Base-by-base conservation (phyloP, 2,888 invertebrate genomes). In the Caenorhabditis becei region DNA sequence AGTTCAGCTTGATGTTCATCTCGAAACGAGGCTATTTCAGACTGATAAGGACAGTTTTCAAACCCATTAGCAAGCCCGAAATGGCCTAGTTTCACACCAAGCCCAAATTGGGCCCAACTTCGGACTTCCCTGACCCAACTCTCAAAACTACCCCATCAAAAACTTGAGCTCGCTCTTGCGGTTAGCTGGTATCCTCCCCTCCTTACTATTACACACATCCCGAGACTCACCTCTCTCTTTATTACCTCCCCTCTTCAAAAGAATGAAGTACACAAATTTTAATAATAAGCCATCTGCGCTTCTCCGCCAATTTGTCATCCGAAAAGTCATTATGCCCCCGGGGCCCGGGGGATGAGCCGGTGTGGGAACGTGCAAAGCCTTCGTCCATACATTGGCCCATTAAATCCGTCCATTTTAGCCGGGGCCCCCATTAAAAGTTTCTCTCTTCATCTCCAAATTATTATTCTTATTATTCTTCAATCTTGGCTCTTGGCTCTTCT, bases 361-460 rank as follows among this genome's bases (percentile, higher is more conserved):
- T 49, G 74, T 74, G 74, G 66, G 74, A 74, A 65, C 49, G 0
- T n/a, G 63, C n/a, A 4, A 32, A 32, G 4, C 32, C 32, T 10
- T 32, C 10, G 4, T 10, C 4, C 32, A 32, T 32, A 32, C 5
- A 32, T 32, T 32, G 32, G 32, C 63, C 63, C 63, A 63, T 65
- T 66, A 66, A 74, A 74, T 56, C 63, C 63, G 51, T 41, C 51
- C 24, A 35, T 24, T 32, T 47, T 14, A 4, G 18, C 28, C n/a
- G n/a, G n/a, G n/a, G n/a, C 49, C 28, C 58, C 58, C 65, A 74
- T 66, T 74, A 59, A 65, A 74, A 74, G 66, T 74, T 74, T 35
- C 66, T 47, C n/a, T 24, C 28, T 53, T 44, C 37, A 37, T 18
- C 59, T 58, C 18, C 18, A 53, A 18, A 35, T 58, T 1, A 24